Evolutionary conservation across 2,797 vertebrate genomes (phyloP).

Genomic region (Dromococcyx pavoninus): DNA sequence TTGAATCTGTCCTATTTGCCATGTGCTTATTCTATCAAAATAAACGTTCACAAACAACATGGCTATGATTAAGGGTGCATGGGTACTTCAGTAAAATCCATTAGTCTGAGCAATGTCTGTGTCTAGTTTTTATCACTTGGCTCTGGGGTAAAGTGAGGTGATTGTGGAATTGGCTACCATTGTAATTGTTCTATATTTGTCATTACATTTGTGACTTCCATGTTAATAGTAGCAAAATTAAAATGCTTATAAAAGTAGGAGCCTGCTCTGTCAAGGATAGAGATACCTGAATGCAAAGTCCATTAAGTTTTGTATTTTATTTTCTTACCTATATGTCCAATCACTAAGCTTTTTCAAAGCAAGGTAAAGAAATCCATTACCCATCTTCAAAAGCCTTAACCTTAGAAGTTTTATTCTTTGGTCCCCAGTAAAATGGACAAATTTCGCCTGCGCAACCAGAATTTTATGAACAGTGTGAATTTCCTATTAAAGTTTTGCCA

Average conservation of each 20-base stretch:
- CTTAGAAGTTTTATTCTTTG: not conserved
- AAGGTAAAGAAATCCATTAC: not conserved
- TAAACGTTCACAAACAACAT: not conserved
- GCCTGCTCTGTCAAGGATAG: not conserved
- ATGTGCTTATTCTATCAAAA: not conserved
- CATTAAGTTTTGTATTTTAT: not conserved
- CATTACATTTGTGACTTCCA: not conserved
- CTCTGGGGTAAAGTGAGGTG: not conserved
- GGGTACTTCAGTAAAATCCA: not conserved
- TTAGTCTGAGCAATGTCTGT: not conserved
- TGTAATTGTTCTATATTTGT: not conserved
- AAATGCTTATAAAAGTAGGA: not conserved
- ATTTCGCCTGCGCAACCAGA: not conserved
- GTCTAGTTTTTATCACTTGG: not conserved
- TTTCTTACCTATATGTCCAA: not conserved
- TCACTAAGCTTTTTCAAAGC: not conserved
- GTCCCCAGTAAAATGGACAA: not conserved
- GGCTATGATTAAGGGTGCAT: not conserved
- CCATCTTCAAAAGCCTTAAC: not conserved
- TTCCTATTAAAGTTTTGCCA: constrained; percentile 1
- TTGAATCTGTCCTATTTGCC: not conserved
- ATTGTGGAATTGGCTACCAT: not conserved
- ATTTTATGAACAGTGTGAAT: not conserved
- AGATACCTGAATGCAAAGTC: not conserved
- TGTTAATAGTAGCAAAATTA: not conserved